These are phyloP conservation scores for Yponomeuta evonymella DNA, from an alignment of 2,888 invertebrate species.

Conservation along the genomic window DNA sequence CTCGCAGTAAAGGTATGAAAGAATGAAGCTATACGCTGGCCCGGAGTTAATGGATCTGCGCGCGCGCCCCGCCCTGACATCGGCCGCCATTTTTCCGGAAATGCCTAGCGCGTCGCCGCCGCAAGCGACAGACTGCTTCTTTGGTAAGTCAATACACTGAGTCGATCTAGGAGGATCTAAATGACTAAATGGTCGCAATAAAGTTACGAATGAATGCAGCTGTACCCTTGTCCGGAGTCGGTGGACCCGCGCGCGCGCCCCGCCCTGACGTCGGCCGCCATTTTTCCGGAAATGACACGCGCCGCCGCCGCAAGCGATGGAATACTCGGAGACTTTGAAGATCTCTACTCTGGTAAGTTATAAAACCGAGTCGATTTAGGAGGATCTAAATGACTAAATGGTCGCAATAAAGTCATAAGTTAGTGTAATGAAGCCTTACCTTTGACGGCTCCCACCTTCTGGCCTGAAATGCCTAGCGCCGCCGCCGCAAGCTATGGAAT, in stretches of 20 bases:
- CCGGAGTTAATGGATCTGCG: slow-evolving; percentile 35
- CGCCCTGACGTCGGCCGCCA: slow-evolving; percentile 30
- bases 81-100: slow-evolving; percentile 25
- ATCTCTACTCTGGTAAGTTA: slow-evolving; percentile 41
- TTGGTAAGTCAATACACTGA: slow-evolving; percentile 37
- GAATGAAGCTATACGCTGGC: slow-evolving; percentile 27
- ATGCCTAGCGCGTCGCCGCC: slow-evolving; percentile 26
- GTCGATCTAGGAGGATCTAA: not conserved
- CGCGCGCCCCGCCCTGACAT: slow-evolving; percentile 32
- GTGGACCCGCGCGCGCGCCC: slow-evolving; percentile 30
- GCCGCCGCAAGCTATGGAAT: slow-evolving; percentile 33
- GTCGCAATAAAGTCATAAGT: not conserved
- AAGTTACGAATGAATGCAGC: no score
- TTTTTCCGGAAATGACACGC: slow-evolving; percentile 24
- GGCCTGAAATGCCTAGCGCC: slow-evolving; percentile 23
- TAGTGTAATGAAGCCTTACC: slow-evolving; percentile 16
- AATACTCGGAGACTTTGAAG: slow-evolving; percentile 38
- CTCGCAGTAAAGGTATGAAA: not conserved
- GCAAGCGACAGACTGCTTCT: slow-evolving; percentile 28
- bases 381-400: not conserved
- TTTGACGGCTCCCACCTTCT: slow-evolving; percentile 28
- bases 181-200: not conserved
- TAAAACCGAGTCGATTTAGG: not conserved
- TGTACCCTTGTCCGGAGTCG: slow-evolving; percentile 38
- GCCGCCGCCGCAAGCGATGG: slow-evolving; percentile 31